A percentile compares a stretch with the other conserved stretches of the same genome.
Evolutionary conservation across 2,797 vertebrate genomes (phyloP).

Genomic region (Mustela erminea): DNA sequence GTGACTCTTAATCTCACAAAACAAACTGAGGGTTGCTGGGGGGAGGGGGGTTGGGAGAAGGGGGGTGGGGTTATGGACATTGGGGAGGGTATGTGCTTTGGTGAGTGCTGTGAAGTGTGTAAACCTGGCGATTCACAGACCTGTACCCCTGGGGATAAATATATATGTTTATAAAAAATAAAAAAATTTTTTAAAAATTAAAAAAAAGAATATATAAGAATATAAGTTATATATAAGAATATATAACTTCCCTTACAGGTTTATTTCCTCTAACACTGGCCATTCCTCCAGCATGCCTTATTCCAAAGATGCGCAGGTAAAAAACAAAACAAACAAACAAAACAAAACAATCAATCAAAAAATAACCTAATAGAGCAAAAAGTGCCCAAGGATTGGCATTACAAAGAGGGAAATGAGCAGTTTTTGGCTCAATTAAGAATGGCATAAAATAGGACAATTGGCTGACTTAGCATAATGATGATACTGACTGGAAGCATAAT

Average conservation of each 20-base stretch:
- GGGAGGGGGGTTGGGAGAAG: too few relatives aligned
- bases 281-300: slow-evolving; percentile 87
- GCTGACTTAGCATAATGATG: not conserved
- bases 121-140: too few relatives aligned
- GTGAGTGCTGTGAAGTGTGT: too few relatives aligned
- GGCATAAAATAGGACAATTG: not conserved
- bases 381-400: not conserved
- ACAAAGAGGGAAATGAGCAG: not conserved
- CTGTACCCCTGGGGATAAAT: too few relatives aligned
- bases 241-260: slow-evolving; percentile 77
- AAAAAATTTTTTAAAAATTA: too few relatives aligned
- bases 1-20: too few relatives aligned
- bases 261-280: slow-evolving; percentile 88
- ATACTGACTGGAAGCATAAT: not conserved
- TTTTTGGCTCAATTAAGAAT: not conserved
- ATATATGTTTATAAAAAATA: too few relatives aligned
- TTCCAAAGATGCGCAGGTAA: slow-evolving; percentile 88
- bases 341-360: not conserved
- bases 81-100: too few relatives aligned
- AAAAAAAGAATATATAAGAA: too few relatives aligned
- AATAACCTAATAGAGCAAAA: not conserved
- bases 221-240: too few relatives aligned
- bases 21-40: too few relatives aligned
- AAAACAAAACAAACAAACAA: not conserved
- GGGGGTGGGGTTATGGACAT: too few relatives aligned